A percentile compares a stretch with the other conserved stretches of the same genome.
Conservation (phyloP, 1,140 invertebrate species). For the Drosophila sulfurigaster region DNA sequence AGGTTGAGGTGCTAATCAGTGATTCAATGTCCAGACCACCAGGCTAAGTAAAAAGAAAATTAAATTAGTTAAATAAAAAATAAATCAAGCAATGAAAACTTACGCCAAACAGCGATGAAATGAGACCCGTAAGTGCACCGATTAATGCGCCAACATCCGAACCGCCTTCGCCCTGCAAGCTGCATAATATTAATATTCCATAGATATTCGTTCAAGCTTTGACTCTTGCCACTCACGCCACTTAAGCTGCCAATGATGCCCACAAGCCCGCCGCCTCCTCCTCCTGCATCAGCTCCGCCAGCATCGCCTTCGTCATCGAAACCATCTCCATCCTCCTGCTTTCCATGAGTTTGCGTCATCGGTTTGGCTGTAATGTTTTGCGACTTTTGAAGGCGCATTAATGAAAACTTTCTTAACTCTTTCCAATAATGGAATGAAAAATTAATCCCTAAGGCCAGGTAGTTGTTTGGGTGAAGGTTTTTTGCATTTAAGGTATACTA, state of each 20-base stretch:
- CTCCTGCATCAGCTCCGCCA: constrained; percentile 48
- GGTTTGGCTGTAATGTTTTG: constrained; percentile 63
- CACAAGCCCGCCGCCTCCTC: constrained; percentile 85
- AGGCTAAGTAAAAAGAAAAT: constrained; percentile 61
- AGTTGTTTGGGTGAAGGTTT: no score
- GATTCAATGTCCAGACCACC: constrained; percentile 84
- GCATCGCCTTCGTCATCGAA: constrained; percentile 40
- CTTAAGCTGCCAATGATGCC: constrained; percentile 85
- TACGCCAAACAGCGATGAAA: constrained; percentile 86
- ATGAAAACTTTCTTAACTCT: constrained; percentile 13
- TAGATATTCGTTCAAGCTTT: background rate
- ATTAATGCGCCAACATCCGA: constrained; percentile 83
- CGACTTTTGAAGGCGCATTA: constrained; percentile 51
- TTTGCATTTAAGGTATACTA: no score
- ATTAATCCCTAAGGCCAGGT: no score
- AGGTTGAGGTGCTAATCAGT: constrained; percentile 79
- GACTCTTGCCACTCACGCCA: constrained; percentile 86
- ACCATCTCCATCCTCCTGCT: constrained; percentile 37
- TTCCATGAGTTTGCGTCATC: constrained; percentile 15
- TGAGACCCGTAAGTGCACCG: constrained; percentile 85
- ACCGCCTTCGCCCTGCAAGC: constrained; percentile 77
- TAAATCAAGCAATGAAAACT: constrained; percentile 44
- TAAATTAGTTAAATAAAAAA: background rate
- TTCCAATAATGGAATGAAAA: background rate
- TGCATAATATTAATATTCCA: background rate